Evolutionary conservation across 1,140 invertebrate genomes (phyloP), one percentile per base, ranked within the genome.

Genomic region (Bradynema listronoti): DNA sequence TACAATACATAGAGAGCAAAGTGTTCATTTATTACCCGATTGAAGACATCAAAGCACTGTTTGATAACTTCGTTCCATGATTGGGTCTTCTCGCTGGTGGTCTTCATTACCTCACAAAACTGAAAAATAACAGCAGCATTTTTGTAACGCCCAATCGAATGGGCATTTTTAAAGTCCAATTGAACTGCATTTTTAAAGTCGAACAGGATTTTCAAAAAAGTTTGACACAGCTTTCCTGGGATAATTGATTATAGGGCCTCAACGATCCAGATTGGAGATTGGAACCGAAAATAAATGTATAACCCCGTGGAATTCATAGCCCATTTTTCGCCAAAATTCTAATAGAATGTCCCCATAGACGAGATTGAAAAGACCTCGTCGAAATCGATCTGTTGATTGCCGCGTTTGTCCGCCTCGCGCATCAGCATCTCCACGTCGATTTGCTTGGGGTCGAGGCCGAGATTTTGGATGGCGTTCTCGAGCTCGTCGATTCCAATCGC

Each of bases 371-470:
- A 50, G 29, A 24, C 45, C 54, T 73, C 72, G 50, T 76, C 73
- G 51, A 75, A 75, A 34, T 75, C 72, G 29, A 77, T 77, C 50
- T 77, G 66, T 43, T 78, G 69, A 49, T 78, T 77, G 32, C 76
- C 76, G 2, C 71, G 36, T 61, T 77, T 67, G 33, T 77, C 74
- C 42, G 66, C 70, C 56, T 73, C 70, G 9, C 57, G 32, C 33
- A 73, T 71, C 7, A 73, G 29, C 54, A 58, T 66, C 42, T 71
- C 61, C 33, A 73, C 42, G 34, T 73, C 70, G 19, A 65, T 56
- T 51, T 69, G 66, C 36, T 68, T 73, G 27, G 63, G 52, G 34
- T 73, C 69, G 29, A 73, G 46, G 24, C 70, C 72, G 5, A 77
- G 49, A 61, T 75, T 78, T 30, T 58, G 65, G 39, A 78, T 78